Conservation (phyloP, 2,888 invertebrate species). For the Trimorus sp. region DNA sequence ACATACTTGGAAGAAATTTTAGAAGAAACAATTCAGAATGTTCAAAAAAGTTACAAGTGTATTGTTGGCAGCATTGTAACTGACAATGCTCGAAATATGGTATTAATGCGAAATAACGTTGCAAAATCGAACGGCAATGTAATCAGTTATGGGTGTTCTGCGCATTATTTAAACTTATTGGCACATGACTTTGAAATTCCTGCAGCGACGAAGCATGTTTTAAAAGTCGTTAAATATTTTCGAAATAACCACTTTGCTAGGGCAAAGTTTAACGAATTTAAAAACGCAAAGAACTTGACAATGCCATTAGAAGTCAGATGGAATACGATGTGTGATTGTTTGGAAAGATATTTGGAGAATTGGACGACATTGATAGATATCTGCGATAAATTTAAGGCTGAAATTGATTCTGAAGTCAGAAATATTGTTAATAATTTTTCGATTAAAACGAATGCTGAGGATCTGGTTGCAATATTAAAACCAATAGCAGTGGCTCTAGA, state of each 20-base stretch:
- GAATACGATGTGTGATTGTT: conserved; percentile 36
- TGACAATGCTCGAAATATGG: conserved; percentile 34
- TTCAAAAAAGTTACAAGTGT: conserved; percentile 5
- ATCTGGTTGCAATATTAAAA: conserved; percentile 3
- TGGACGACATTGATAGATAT: conserved; percentile 38
- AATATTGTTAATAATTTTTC: conserved; percentile 31
- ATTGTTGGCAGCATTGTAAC: conserved; percentile 30
- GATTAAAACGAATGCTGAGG: conserved; percentile 38
- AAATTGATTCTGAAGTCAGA: conserved; percentile 36
- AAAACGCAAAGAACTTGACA: not conserved
- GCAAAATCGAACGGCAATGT: not conserved
- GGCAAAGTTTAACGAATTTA: conserved; percentile 23
- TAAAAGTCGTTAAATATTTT: conserved; percentile 29
- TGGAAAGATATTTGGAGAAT: conserved; percentile 42
- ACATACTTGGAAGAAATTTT: conserved; percentile 35
- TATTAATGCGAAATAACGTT: conserved; percentile 1
- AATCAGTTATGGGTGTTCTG: conserved; percentile 31
- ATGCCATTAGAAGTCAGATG: conserved; percentile 23
- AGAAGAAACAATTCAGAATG: not conserved
- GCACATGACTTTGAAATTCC: conserved; percentile 32
- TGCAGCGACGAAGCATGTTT: conserved; percentile 25
- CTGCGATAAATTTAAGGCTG: conserved; percentile 31
- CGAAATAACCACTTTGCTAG: conserved; percentile 37
- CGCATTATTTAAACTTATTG: conserved; percentile 34
- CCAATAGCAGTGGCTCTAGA: not conserved